Evolutionary conservation across 1,140 invertebrate species (phyloP).

Genomic region (Zophobas atratus): DNA sequence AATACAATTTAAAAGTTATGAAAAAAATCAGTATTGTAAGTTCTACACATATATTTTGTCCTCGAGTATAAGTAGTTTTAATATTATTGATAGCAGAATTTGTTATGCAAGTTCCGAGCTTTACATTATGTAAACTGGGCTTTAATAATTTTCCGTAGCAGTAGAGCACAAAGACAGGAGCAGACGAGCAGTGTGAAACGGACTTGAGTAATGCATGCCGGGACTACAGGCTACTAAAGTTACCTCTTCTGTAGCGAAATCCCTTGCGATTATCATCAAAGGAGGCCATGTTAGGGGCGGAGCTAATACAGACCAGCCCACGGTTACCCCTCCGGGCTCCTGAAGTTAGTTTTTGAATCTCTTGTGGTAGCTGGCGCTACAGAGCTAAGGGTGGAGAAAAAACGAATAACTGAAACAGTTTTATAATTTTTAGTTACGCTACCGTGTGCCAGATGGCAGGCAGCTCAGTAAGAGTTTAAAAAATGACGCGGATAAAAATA

Average conservation of each 20-base stretch:
- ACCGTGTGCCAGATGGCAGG: conserved; percentile 57
- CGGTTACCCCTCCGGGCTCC: conserved; percentile 28
- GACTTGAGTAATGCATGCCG: conserved; percentile 40
- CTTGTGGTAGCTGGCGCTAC: conserved; percentile 61
- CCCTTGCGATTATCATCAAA: conserved; percentile 64
- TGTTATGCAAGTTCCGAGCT: not conserved
- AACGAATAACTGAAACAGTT: conserved; percentile 56
- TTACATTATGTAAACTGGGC: conserved; percentile 40
- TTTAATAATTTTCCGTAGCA: conserved; percentile 45
- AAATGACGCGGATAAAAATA: conserved; percentile 8
- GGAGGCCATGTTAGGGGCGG: conserved; percentile 66
- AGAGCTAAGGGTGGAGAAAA: conserved; percentile 57
- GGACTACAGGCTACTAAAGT: conserved; percentile 45
- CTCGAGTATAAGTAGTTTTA: too few species aligned
- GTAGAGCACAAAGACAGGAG: conserved; percentile 43
- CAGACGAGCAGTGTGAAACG: conserved; percentile 39
- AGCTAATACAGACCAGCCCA: conserved; percentile 50
- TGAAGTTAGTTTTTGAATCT: conserved; percentile 56
- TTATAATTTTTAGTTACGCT: conserved; percentile 58
- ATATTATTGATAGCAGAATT: not conserved
- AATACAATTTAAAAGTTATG: too few species aligned
- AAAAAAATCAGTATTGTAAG: too few species aligned
- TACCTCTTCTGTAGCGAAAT: conserved; percentile 55
- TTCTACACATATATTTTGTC: too few species aligned
- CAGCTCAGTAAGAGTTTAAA: conserved; percentile 41